A percentile compares a stretch with the other conserved stretches of the same genome.
These are phyloP conservation scores for Spicauda simplicius DNA, from an alignment of 2,888 invertebrate species.

Conservation along the genomic window DNA sequence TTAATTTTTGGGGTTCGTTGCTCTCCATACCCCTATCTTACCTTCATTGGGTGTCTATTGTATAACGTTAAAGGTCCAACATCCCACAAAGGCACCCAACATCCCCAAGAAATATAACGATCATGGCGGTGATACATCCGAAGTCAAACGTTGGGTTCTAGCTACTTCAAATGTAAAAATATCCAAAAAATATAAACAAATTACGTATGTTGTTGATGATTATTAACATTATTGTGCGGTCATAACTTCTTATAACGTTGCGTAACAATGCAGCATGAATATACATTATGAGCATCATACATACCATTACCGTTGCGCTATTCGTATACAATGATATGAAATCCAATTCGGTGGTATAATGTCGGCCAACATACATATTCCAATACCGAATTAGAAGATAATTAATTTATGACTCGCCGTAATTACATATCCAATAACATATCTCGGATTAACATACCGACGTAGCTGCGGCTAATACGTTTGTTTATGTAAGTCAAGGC, in stretches of 20 bases:
- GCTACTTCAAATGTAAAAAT: too few species aligned
- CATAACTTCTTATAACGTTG: neutral
- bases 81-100: too few species aligned
- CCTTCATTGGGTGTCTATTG: too few species aligned
- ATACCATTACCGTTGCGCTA: neutral
- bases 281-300: neutral
- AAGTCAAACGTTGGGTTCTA: too few species aligned
- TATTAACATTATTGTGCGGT: neutral
- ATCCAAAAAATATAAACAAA: too few species aligned
- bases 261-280: neutral
- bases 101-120: too few species aligned
- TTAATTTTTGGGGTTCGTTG: too few species aligned
- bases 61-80: too few species aligned
- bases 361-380: conserved; percentile 53
- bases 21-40: too few species aligned
- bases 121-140: too few species aligned
- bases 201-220: too few species aligned
- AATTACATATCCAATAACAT: conserved; percentile 69
- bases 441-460: conserved; percentile 53
- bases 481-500: neutral
- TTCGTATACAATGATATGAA: conserved; percentile 13
- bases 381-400: conserved; percentile 70
- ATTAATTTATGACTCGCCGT: conserved; percentile 74
- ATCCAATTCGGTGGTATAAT: conserved; percentile 34
- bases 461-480: neutral